Conservation (phyloP, 1,140 invertebrate genomes). For the Temnothorax curvispinosus region DNA sequence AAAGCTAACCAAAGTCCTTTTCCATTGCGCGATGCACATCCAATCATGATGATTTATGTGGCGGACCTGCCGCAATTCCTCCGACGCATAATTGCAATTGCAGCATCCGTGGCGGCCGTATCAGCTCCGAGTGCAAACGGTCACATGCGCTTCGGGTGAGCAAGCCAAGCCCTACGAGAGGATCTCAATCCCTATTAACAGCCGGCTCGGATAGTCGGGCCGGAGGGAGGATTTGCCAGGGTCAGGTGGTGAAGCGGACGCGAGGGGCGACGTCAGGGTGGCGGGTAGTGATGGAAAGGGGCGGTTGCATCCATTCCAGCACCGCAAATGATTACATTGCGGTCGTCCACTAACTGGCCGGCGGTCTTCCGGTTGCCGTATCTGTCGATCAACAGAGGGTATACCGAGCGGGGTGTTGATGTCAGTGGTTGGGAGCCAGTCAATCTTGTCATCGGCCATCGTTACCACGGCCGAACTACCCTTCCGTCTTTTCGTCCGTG, state of each 20-base stretch:
- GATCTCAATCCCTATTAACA: constrained; percentile 72
- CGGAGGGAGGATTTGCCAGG: constrained; percentile 69
- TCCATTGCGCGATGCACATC: constrained; percentile 10
- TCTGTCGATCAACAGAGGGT: constrained; percentile 74
- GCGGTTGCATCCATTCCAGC: constrained; percentile 77
- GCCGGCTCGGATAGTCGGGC: constrained; percentile 65
- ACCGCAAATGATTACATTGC: constrained; percentile 85
- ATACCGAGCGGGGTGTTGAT: constrained; percentile 69
- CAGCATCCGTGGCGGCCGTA: constrained; percentile 41
- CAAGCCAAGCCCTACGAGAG: constrained; percentile 60
- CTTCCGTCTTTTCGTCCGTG: constrained; percentile 56
- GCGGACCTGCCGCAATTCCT: constrained; percentile 57
- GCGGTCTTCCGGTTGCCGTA: constrained; percentile 70
- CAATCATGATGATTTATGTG: constrained; percentile 46
- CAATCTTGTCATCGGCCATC: constrained; percentile 56
- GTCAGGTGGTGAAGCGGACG: constrained; percentile 56
- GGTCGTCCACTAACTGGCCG: constrained; percentile 82
- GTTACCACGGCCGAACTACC: not conserved
- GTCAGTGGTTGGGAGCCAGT: constrained; percentile 61
- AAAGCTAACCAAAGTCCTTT: not conserved
- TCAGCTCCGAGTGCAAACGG: constrained; percentile 65
- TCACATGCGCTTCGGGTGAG: constrained; percentile 64
- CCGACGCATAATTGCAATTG: constrained; percentile 70
- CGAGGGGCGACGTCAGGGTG: constrained; percentile 16
- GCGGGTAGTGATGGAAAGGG: constrained; percentile 37